phyloP scores from a whole-genome alignment of 64 coral and sea anemone species.

The Dendrophyllia cribrosa region DNA sequence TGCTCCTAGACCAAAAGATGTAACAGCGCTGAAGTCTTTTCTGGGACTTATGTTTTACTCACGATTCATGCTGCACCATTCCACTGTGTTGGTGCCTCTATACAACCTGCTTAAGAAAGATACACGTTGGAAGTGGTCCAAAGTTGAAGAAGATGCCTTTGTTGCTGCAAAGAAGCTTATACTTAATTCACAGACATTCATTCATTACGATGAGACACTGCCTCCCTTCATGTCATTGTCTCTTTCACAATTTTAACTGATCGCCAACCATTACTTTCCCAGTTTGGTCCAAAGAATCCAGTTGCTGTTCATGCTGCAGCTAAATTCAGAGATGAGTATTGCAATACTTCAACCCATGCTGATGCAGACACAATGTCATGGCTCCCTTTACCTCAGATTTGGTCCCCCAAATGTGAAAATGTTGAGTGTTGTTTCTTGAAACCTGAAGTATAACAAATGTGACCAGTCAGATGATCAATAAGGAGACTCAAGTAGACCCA shows the following conservation, averaged over 20 bases:
- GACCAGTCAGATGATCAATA: constrained; percentile 59
- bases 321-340: constrained; percentile 43
- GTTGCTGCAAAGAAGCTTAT: constrained; percentile 44
- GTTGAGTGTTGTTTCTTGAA: constrained; percentile 40
- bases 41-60: constrained; percentile 8
- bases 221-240: constrained; percentile 35
- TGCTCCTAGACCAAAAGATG: constrained; percentile 16
- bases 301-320: constrained; percentile 56
- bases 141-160: constrained; percentile 8
- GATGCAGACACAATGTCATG: neutral
- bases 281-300: constrained; percentile 31
- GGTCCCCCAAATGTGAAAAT: constrained; percentile 26
- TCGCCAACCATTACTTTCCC: constrained; percentile 51
- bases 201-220: constrained; percentile 65
- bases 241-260: constrained; percentile 58
- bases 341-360: neutral
- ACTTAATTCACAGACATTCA: constrained; percentile 58
- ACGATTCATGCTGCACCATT: neutral
- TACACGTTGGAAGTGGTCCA: neutral
- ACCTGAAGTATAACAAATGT: constrained; percentile 56
- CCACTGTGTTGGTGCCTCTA: neutral
- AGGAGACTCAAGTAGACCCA: constrained; percentile 50
- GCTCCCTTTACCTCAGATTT: constrained; percentile 64
- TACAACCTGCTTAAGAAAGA: neutral
- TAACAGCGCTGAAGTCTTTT: neutral